Percentiles rank a stretch among this genome's conserved stretches.
Evolutionary conservation across 2,888 invertebrate genomes (phyloP).

Genomic region (Sceliomorpha sp.): DNA sequence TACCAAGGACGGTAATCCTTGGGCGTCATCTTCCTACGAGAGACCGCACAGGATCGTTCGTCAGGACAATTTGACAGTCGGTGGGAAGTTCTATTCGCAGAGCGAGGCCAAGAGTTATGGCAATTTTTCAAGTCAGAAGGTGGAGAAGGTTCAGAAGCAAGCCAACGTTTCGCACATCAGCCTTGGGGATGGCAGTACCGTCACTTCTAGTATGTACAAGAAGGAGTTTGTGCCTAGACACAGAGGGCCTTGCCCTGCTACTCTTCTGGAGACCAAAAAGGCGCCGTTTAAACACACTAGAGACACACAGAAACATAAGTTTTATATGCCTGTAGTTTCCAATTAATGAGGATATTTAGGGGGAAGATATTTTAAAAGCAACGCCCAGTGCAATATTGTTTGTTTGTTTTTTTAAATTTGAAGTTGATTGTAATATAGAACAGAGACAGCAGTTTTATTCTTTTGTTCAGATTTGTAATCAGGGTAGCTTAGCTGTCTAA

Average conservation of each 20-base stretch:
- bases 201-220: constrained; percentile 86
- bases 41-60: constrained; percentile 84
- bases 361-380: too few species aligned
- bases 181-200: constrained; percentile 85
- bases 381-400: too few species aligned
- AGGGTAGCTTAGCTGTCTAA: too few species aligned
- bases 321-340: constrained; percentile 86
- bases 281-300: constrained; percentile 92
- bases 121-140: constrained; percentile 83
- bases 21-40: constrained; percentile 82
- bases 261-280: constrained; percentile 87
- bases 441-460: too few species aligned
- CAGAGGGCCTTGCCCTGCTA: constrained; percentile 89
- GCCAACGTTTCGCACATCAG: constrained; percentile 89
- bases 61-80: constrained; percentile 86
- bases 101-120: constrained; percentile 88
- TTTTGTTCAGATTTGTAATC: too few species aligned
- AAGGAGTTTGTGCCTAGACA: constrained; percentile 88
- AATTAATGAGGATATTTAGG: too few species aligned
- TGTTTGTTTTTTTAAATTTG: too few species aligned
- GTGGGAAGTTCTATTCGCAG: constrained; percentile 87
- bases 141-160: constrained; percentile 84
- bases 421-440: too few species aligned
- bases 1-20: constrained; percentile 83
- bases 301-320: constrained; percentile 92